Evolutionary conservation across 2,888 invertebrate species (phyloP), one percentile per base, ranked within the genome.

Genomic region (Ectemnius cavifrons): DNA sequence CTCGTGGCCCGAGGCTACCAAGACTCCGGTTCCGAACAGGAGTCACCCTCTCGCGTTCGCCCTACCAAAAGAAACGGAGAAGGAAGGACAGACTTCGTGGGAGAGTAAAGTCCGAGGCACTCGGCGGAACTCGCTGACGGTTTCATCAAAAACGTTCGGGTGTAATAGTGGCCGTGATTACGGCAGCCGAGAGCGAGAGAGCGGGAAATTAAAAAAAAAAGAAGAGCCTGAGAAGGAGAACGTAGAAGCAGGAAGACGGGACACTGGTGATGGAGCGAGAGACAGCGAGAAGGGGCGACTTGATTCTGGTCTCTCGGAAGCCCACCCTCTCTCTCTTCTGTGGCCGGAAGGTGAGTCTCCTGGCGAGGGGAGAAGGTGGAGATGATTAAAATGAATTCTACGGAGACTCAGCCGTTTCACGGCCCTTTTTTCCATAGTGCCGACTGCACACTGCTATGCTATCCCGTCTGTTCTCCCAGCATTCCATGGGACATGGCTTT

Each of bases 71-170:
- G 67, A 70, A 63, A 71, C 61, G 46, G 23, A 18, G 63, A 49
- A 69, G 52, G 64, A 67, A 61, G 71, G 52, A 65, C 2, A 16
- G n/a, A 11, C 52, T 14, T 2, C 16, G 52, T 18, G 49, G n/a
- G 63, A 60, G 57, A 68, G 56, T 58, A 37, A 63, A 23, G 14
- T 27, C 2, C 16, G 27, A 72, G 23, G 52, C 16, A 16, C 16
- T 14, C 14, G 52, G 52, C 52, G 16, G 52, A 75, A 68, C 66
- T 79, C 84, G 86, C 85, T 86, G 88, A 85, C 87, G 87, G 86
- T 88, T 87, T 89, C 87, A 88, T 88, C 86, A 88, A 86, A 84
- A 85, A 85, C 82, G 83, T 82, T 84, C 81, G 80, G 78, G 76
- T 77, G 81, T 83, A 83, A 84, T 84, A 84, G 83, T 81, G 83